These are phyloP conservation scores for Tipula lateralis DNA, from an alignment of 2,888 invertebrate species.

Conservation along the genomic window DNA sequence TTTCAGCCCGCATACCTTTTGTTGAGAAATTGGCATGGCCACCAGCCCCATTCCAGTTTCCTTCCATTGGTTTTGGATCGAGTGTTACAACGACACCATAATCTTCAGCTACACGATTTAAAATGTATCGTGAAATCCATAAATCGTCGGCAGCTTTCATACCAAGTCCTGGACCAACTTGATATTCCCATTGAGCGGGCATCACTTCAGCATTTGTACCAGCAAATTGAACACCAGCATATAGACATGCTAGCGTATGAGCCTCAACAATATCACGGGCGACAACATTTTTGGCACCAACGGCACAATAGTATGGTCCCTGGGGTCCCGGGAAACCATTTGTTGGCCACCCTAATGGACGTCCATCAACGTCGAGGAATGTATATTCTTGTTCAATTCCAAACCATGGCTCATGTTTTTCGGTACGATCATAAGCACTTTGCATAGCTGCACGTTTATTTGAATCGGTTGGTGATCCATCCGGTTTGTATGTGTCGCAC, in stretches of 20 bases:
- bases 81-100: conserved; percentile 56
- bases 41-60: conserved; percentile 90
- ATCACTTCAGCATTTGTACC: conserved; percentile 82
- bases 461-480: conserved; percentile 49
- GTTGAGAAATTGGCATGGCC: conserved; percentile 91
- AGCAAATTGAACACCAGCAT: conserved; percentile 69
- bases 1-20: conserved; percentile 70
- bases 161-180: conserved; percentile 60
- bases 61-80: conserved; percentile 60
- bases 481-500: conserved; percentile 68
- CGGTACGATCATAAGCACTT: conserved; percentile 55
- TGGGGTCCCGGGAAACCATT: conserved; percentile 64
- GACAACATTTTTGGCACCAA: conserved; percentile 70
- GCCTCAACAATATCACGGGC: conserved; percentile 80
- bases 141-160: conserved; percentile 58
- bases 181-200: conserved; percentile 71
- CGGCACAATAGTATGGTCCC: conserved; percentile 80
- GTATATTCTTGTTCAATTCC: conserved; percentile 67
- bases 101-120: conserved; percentile 58
- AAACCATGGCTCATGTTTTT: conserved; percentile 64
- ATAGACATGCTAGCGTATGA: conserved; percentile 64
- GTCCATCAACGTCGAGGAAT: conserved; percentile 53
- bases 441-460: conserved; percentile 52
- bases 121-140: conserved; percentile 57
- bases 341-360: conserved; percentile 71